Evolutionary conservation across 2,113 vertebrate species (phyloP).

Genomic region (Propithecus coquereli): DNA sequence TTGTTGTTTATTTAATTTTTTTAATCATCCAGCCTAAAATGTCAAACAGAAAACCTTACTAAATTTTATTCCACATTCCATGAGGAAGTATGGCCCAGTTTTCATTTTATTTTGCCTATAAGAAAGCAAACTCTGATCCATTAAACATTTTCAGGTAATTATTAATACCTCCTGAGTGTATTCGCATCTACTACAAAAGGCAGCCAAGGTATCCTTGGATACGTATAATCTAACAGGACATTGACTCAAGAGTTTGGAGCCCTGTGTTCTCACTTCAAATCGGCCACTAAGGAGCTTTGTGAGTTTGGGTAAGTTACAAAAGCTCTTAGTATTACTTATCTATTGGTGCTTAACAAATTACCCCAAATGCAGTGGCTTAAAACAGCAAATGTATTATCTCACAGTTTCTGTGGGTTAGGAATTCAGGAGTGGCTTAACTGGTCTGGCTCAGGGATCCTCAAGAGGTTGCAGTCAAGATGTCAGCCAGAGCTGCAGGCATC

Average conservation of each 20-base stretch:
- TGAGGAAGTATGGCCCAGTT: not conserved
- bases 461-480: not conserved
- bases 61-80: not conserved
- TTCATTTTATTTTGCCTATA: not conserved
- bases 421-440: not conserved
- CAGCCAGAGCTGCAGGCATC: not conserved
- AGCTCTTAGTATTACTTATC: not conserved
- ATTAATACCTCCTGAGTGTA: not conserved
- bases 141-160: not conserved
- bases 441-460: not conserved
- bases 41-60: not conserved
- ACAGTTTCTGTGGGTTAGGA: not conserved
- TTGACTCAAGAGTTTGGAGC: not conserved
- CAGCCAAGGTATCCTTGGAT: not conserved
- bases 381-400: not conserved
- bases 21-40: no score
- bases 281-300: not conserved
- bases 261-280: not conserved
- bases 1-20: no score
- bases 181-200: not conserved
- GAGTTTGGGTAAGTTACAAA: not conserved
- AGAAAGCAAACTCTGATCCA: not conserved
- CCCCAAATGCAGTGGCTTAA: not conserved
- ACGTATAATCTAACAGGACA: not conserved
- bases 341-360: not conserved